Conservation (phyloP, 1,140 invertebrate species). For the Eriosoma lanigerum region DNA sequence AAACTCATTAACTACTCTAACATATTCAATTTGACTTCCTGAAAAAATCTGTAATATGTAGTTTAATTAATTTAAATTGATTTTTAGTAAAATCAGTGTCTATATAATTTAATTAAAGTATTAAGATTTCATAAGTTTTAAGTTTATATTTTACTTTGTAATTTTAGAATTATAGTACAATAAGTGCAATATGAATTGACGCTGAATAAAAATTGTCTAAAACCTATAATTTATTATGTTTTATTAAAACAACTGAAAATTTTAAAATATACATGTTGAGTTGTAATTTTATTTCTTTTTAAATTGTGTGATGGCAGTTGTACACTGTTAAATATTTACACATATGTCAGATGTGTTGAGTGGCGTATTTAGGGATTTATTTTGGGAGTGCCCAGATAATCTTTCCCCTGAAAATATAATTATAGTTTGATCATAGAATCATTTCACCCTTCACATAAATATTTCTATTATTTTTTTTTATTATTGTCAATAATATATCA, state of each 20-base stretch:
- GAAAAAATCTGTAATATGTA: constrained; percentile 21
- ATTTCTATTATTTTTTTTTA: too few relatives aligned
- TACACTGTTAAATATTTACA: not conserved
- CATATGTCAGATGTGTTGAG: too few relatives aligned
- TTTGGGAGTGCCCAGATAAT: too few relatives aligned
- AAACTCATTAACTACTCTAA: constrained; percentile 39
- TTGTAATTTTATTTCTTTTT: too few relatives aligned
- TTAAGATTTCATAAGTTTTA: constrained; percentile 25
- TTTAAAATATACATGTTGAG: too few relatives aligned
- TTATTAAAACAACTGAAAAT: not conserved
- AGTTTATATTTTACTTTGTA: constrained; percentile 44
- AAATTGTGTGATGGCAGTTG: not conserved
- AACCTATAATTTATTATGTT: constrained; percentile 26
- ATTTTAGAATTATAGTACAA: constrained; percentile 23
- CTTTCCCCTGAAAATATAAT: too few relatives aligned
- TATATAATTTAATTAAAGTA: constrained; percentile 36
- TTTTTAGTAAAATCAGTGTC: constrained; percentile 41
- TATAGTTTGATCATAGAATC: too few relatives aligned
- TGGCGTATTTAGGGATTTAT: too few relatives aligned
- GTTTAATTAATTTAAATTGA: constrained; percentile 21
- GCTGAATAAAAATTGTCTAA: constrained; percentile 11
- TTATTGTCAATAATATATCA: too few relatives aligned
- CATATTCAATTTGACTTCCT: constrained; percentile 47
- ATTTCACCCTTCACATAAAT: too few relatives aligned
- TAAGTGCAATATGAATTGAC: constrained; percentile 49